Conservation (phyloP, 37 sponge, comb jelly and placozoan species). For the Spongia lamella region DNA sequence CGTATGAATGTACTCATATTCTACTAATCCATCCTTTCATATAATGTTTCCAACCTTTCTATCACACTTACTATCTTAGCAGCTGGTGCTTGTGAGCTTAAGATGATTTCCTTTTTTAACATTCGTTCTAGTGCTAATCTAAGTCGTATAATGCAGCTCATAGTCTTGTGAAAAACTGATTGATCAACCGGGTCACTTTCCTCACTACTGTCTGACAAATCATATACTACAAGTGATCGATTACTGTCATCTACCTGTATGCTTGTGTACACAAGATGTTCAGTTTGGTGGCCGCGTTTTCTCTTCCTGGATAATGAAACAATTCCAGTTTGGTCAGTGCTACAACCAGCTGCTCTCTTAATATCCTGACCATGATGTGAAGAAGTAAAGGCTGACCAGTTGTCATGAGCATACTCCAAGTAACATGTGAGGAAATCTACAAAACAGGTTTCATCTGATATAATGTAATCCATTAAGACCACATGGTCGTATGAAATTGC, state of each 20-base stretch:
- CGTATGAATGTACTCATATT: not conserved
- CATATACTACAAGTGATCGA: too few relatives aligned
- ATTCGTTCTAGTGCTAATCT: slow-evolving; percentile 11
- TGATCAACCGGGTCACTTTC: not conserved
- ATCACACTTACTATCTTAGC: not conserved
- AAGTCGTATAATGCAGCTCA: slow-evolving; percentile 27
- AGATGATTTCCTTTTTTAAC: slow-evolving; percentile 11
- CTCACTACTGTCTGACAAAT: too few relatives aligned
- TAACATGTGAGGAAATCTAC: slow-evolving; percentile 30
- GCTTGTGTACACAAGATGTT: too few relatives aligned
- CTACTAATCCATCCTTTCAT: slow-evolving; percentile 4
- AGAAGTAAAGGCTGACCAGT: too few relatives aligned
- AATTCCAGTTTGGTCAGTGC: too few relatives aligned
- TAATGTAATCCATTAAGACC: slow-evolving; percentile 44
- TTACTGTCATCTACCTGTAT: too few relatives aligned
- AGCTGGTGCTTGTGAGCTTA: not conserved
- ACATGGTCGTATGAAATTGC: slow-evolving; percentile 44
- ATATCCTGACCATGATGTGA: too few relatives aligned
- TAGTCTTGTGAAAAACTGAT: slow-evolving; percentile 12
- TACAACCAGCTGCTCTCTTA: too few relatives aligned
- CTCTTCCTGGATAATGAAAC: too few relatives aligned
- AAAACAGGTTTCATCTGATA: slow-evolving; percentile 45
- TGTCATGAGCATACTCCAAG: not conserved
- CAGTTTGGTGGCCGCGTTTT: too few relatives aligned
- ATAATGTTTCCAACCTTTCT: slow-evolving; percentile 10